A percentile compares a stretch with the other conserved stretches of the same genome.
Conservation (phyloP, 2,888 invertebrate species). For the Schrankia costaestrigalis region DNA sequence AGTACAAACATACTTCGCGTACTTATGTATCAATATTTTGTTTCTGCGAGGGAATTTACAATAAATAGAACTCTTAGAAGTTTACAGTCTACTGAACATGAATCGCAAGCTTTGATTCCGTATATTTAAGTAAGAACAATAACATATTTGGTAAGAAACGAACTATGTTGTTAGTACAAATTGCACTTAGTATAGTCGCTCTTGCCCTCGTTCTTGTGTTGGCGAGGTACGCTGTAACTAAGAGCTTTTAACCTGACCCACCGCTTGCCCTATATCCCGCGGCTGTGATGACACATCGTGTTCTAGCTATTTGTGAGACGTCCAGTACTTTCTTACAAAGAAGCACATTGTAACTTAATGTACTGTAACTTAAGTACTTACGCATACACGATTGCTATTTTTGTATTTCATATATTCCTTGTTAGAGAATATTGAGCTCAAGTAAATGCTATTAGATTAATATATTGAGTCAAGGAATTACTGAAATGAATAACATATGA, state of each 20-base stretch:
- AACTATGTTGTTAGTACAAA: conserved; percentile 24
- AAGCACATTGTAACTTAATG: conserved; percentile 14
- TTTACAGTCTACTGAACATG: conserved; percentile 1
- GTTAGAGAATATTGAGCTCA: conserved; percentile 10
- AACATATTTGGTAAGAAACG: conserved; percentile 14
- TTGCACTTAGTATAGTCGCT: conserved; percentile 40
- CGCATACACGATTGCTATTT: conserved; percentile 12
- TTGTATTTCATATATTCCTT: too few species aligned
- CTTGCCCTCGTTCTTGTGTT: conserved; percentile 58
- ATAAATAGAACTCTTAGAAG: conserved; percentile 5
- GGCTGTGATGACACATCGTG: conserved; percentile 45
- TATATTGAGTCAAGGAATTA: too few species aligned
- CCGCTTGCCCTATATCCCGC: conserved; percentile 57
- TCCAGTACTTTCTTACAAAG: too few species aligned
- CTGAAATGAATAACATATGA: too few species aligned
- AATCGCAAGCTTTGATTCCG: conserved; percentile 3
- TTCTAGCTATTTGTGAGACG: conserved; percentile 42
- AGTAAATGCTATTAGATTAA: conserved; percentile 1
- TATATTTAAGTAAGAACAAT: conserved; percentile 6
- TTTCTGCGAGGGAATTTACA: too few species aligned
- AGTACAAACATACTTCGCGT: conserved; percentile 11
- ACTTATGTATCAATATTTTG: too few species aligned
- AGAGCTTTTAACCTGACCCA: conserved; percentile 70
- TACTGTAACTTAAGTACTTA: conserved; percentile 7
- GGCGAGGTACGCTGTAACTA: conserved; percentile 51